Conservation (phyloP, 2,888 invertebrate species). For the Tortricodes alternella region DNA sequence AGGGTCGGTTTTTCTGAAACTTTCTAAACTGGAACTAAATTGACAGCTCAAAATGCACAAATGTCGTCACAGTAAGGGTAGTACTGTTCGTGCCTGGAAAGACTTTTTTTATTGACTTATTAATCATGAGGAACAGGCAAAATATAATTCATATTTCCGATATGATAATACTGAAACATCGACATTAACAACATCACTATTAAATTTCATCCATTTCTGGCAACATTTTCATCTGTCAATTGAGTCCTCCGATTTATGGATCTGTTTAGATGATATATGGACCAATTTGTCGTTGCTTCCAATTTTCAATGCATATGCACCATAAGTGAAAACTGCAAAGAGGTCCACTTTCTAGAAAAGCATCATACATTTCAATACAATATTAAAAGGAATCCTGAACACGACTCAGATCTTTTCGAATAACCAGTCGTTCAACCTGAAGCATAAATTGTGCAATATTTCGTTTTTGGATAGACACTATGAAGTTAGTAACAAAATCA, state of each 20-base stretch:
- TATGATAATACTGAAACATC: too few relatives aligned
- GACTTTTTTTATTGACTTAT: too few relatives aligned
- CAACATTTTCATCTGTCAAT: too few relatives aligned
- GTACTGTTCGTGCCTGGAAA: too few relatives aligned
- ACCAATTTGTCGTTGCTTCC: slow-evolving; percentile 7
- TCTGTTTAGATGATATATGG: too few relatives aligned
- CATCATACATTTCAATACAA: neutral
- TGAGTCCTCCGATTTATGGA: too few relatives aligned
- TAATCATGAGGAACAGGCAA: too few relatives aligned
- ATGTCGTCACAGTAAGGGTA: too few relatives aligned
- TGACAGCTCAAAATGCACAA: too few relatives aligned
- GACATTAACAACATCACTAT: too few relatives aligned
- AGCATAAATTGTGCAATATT: neutral
- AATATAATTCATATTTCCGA: too few relatives aligned
- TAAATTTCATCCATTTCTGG: too few relatives aligned
- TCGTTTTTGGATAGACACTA: slow-evolving; percentile 12
- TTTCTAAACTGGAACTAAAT: neutral
- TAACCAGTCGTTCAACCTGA: neutral
- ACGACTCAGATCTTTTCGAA: neutral
- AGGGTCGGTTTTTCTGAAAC: slow-evolving; percentile 1
- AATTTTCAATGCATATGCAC: neutral
- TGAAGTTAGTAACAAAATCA: slow-evolving; percentile 38
- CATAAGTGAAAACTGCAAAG: slow-evolving; percentile 1
- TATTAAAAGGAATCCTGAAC: neutral
- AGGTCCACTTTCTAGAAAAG: neutral